A percentile compares a stretch with the other conserved stretches of the same genome.
Evolutionary conservation across 2,888 invertebrate genomes (phyloP).

Genomic region (Nysson spinosus): DNA sequence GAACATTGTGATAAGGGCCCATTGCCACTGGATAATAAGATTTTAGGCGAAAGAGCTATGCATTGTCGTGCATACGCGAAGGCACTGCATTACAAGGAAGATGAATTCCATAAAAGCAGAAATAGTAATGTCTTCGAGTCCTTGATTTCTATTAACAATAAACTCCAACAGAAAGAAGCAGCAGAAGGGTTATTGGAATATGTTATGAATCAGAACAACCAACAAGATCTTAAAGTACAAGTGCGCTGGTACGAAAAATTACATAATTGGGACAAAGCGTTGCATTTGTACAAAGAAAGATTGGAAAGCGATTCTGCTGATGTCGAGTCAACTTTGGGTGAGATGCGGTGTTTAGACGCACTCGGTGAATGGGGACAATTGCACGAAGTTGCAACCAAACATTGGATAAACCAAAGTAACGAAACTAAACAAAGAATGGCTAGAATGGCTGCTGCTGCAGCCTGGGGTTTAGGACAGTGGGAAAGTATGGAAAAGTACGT

Average conservation of each 20-base stretch:
- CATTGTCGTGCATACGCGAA: conserved; percentile 93
- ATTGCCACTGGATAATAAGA: conserved; percentile 90
- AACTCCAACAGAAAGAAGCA: conserved; percentile 98
- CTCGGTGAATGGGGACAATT: conserved; percentile 97
- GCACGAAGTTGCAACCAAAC: conserved; percentile 87
- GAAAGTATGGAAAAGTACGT: conserved; percentile 95
- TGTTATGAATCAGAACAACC: conserved; percentile 89
- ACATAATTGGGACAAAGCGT: conserved; percentile 98
- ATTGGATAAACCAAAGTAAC: conserved; percentile 85
- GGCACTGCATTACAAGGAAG: conserved; percentile 93
- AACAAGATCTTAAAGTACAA: conserved; percentile 81
- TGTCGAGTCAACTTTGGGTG: conserved; percentile 90
- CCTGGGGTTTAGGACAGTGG: conserved; percentile 98
- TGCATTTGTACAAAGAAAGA: conserved; percentile 90
- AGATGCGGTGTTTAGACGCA: conserved; percentile 97
- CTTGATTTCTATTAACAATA: conserved; percentile 97
- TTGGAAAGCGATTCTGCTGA: conserved; percentile 83
- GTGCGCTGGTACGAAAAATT: conserved; percentile 99
- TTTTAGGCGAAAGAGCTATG: conserved; percentile 96
- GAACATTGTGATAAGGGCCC: conserved; percentile 99
- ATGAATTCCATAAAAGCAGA: conserved; percentile 91
- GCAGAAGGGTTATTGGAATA: conserved; percentile 95
- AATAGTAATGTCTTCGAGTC: conserved; percentile 94
- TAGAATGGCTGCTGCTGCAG: conserved; percentile 94
- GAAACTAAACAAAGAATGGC: conserved; percentile 86